phyloP scores from a whole-genome alignment of 2,113 vertebrate species.

The Aphyosemion australe region DNA sequence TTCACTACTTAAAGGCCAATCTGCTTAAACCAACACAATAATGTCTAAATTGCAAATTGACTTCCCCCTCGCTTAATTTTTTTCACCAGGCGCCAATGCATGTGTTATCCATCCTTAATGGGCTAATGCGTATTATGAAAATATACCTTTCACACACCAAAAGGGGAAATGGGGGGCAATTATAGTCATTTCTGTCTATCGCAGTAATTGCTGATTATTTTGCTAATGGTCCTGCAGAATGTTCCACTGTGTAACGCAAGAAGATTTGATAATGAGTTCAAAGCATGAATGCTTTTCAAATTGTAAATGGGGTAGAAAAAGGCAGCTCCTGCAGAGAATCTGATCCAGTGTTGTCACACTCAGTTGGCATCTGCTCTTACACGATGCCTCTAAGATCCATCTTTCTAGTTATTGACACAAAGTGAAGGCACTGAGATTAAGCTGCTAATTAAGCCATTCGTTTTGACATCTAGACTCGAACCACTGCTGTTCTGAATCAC shows the following conservation, averaged over 20 bases:
- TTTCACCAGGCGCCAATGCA: conserved; percentile 43
- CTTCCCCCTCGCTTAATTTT: conserved; percentile 45
- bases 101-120: conserved; percentile 51
- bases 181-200: conserved; percentile 62
- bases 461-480: conserved; percentile 6
- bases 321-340: conserved; percentile 17
- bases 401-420: conserved; percentile 2
- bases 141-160: conserved; percentile 53
- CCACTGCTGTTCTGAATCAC: neutral
- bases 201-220: conserved; percentile 66
- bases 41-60: conserved; percentile 71
- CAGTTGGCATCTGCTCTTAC: conserved; percentile 18
- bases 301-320: conserved; percentile 35
- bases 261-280: conserved; percentile 61
- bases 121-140: conserved; percentile 49
- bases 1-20: conserved; percentile 64
- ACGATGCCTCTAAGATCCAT: conserved; percentile 17
- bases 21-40: conserved; percentile 59
- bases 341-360: conserved; percentile 28
- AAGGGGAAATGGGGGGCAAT: conserved; percentile 56
- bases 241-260: conserved; percentile 49
- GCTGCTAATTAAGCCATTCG: conserved; percentile 17
- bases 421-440: neutral
- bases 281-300: conserved; percentile 46
- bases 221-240: conserved; percentile 59